Evolutionary conservation across 2,888 invertebrate species (phyloP).

Genomic region (Macaria notata): DNA sequence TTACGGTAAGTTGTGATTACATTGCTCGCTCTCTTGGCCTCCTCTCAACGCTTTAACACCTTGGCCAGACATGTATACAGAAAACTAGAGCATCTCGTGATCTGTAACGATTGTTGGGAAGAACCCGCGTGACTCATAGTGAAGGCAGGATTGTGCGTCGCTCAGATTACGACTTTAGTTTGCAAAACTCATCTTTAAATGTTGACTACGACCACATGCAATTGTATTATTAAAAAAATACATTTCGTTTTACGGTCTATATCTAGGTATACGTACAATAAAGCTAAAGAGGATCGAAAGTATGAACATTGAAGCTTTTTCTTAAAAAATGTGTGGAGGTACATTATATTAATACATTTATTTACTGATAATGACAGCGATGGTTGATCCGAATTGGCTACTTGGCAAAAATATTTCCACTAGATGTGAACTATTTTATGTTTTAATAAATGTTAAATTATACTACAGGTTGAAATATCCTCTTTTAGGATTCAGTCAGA

Average conservation of each 20-base stretch:
- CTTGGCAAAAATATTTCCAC: constrained; percentile 82
- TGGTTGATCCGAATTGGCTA: constrained; percentile 80
- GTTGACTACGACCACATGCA: background rate
- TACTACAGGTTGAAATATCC: too few relatives aligned
- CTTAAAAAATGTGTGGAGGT: too few relatives aligned
- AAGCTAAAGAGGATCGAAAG: too few relatives aligned
- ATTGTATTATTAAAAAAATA: too few relatives aligned
- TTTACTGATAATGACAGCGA: constrained; percentile 82
- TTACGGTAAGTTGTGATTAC: constrained; percentile 11
- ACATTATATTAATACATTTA: constrained; percentile 82
- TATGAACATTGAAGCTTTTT: too few relatives aligned
- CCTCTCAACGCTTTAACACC: background rate
- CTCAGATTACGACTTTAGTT: background rate
- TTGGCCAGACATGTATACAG: constrained; percentile 5
- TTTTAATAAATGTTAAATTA: constrained; percentile 69
- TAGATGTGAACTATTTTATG: constrained; percentile 75
- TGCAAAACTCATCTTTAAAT: background rate
- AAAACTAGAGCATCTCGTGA: background rate
- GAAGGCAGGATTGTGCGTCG: constrained; percentile 7
- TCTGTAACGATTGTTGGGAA: background rate
- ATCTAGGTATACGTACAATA: too few relatives aligned
- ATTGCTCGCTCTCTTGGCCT: constrained; percentile 6
- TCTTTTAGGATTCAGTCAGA: too few relatives aligned
- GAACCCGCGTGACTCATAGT: constrained; percentile 12
- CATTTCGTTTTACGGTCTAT: too few relatives aligned